These are phyloP conservation scores for Ascidia mentula DNA, from an alignment of 23 tunicate genomes.

Conservation along the genomic window DNA sequence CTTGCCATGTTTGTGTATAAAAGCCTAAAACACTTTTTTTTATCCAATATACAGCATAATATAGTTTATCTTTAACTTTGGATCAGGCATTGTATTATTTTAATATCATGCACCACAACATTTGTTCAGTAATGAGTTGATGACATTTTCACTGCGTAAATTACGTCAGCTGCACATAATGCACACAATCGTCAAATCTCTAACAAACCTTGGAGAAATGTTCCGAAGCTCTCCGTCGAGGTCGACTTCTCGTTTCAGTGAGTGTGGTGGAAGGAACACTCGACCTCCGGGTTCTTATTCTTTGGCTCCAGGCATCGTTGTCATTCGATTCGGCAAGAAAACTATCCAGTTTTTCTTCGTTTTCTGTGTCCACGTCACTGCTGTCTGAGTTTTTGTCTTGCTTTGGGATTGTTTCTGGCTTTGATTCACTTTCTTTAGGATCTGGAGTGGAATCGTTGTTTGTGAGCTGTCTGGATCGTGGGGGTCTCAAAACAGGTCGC, in stretches of 20 bases:
- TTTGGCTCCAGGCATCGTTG: not conserved
- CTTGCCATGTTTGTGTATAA: too few relatives aligned
- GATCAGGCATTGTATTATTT: too few relatives aligned
- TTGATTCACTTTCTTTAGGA: not conserved
- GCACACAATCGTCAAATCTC: not conserved
- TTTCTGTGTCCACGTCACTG: not conserved
- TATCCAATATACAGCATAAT: too few relatives aligned
- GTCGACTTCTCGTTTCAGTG: not conserved
- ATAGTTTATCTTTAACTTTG: too few relatives aligned
- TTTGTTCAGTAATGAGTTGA: too few relatives aligned
- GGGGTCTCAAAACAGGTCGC: slow-evolving; percentile 56
- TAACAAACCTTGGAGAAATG: not conserved
- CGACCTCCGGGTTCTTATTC: not conserved
- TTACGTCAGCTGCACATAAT: too few relatives aligned
- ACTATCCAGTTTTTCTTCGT: not conserved
- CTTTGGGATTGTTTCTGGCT: not conserved
- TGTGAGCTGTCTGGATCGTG: not conserved
- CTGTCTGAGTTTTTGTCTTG: not conserved
- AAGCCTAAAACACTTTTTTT: too few relatives aligned
- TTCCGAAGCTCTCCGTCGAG: slow-evolving; percentile 20
- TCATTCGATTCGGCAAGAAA: not conserved
- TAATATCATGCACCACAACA: too few relatives aligned
- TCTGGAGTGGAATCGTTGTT: not conserved
- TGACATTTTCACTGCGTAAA: too few relatives aligned
- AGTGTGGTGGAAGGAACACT: slow-evolving; percentile 15